These are phyloP conservation scores for Kryptolebias marmoratus DNA, from an alignment of 2,113 vertebrate species.

Conservation along the genomic window DNA sequence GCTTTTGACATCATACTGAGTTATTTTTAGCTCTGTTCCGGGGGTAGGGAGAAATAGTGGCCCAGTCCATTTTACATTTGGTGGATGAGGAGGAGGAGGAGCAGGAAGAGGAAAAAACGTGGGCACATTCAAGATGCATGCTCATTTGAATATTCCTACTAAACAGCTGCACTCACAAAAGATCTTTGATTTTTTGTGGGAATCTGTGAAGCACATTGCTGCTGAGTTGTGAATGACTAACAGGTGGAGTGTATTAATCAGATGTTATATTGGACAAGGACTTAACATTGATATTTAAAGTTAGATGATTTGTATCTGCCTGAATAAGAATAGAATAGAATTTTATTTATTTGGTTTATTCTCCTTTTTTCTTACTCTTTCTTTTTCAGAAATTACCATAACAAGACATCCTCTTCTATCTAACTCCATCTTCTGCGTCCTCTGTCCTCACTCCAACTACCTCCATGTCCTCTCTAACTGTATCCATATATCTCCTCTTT, in stretches of 20 bases:
- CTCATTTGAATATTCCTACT: constrained; percentile 61
- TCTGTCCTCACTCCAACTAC: too few relatives aligned
- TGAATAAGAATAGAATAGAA: too few relatives aligned
- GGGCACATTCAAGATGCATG: constrained; percentile 39
- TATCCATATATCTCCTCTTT: too few relatives aligned
- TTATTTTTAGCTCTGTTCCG: constrained; percentile 73
- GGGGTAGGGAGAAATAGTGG: constrained; percentile 35
- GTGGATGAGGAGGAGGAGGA: constrained; percentile 29
- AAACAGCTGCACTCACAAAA: constrained; percentile 63
- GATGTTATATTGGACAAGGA: constrained; percentile 27
- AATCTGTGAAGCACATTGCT: constrained; percentile 32
- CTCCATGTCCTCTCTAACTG: too few relatives aligned
- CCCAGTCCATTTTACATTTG: constrained; percentile 50
- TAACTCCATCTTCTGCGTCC: too few relatives aligned
- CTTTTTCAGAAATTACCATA: too few relatives aligned
- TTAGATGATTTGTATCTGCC: not conserved
- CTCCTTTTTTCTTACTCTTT: too few relatives aligned
- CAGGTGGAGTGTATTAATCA: constrained; percentile 36
- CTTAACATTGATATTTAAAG: constrained; percentile 5
- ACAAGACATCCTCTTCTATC: too few relatives aligned
- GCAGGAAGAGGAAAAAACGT: constrained; percentile 39
- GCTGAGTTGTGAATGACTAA: constrained; percentile 6
- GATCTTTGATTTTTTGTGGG: not conserved
- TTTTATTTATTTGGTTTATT: too few relatives aligned
- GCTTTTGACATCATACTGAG: constrained; percentile 51